Evolutionary conservation across 1,140 invertebrate genomes (phyloP), one percentile per base, ranked within the genome.

Genomic region (Drosophila subpulchrella): DNA sequence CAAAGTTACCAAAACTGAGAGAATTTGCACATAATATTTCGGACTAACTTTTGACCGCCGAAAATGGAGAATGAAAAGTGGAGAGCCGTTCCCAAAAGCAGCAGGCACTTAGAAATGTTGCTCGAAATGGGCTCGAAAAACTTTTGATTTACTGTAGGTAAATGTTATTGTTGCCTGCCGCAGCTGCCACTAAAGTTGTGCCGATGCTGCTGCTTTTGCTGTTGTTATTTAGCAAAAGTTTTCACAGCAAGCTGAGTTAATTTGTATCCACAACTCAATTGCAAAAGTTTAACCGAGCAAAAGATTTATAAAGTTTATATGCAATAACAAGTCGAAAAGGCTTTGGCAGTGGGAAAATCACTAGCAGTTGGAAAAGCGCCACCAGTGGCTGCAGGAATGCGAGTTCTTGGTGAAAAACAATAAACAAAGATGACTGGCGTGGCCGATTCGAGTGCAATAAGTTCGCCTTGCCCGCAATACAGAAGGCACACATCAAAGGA

Each of bases 271-370:
- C 74, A 89, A 89, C 84, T 89, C 84, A 81, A 89, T 89, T 89
- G 84, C 77, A 84, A 89, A 89, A 89, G 84, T 89, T 89, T 75
- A 90, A 84, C 85, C 77, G 77, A 75, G 84, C 84, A 84, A 89
- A 89, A 90, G 84, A 89, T 89, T 89, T 89, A 89, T 90, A 72
- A 89, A 90, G 58, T 89, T 89, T 89, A 74, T 80, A 89, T 89
- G 84, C 84, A 83, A 88, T 89, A 88, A 89, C 80, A 88, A 63
- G 60, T 70, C 72, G 59, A 70, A 46, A 81, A 71, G 68, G 68
- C 53, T 72, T 44, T 53, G 39, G 39, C 20, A 56, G 61, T 36
- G 13, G 42, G n/a, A 42, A 32, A 50, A 56, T 38, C 67, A 30
- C 39, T 30, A 30, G n/a, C 48, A 61, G 50, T 56, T 17, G 47